Evolutionary conservation across 2,888 invertebrate genomes (phyloP).

Genomic region (Mechanitis mazaeus): DNA sequence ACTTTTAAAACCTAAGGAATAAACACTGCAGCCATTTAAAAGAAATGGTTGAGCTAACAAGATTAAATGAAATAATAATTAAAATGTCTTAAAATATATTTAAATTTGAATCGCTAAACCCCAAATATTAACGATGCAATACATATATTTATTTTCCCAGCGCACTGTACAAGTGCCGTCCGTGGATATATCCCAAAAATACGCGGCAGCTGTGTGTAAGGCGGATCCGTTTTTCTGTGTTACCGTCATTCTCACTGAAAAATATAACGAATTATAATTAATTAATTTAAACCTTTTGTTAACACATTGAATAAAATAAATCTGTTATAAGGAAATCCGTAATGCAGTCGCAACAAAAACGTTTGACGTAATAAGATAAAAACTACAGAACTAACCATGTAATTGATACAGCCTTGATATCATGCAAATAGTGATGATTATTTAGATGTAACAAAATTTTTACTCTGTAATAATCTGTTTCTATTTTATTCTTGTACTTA

Average conservation of each 20-base stretch:
- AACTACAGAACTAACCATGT: not conserved
- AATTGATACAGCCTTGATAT: not conserved
- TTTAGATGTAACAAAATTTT: not conserved
- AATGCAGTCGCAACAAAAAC: not conserved
- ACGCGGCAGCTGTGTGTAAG: slow-evolving; percentile 87
- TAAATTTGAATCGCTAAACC: slow-evolving; percentile 78
- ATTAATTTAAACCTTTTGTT: too few relatives aligned
- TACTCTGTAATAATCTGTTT: not conserved
- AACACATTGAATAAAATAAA: not conserved
- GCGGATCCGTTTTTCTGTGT: slow-evolving; percentile 91
- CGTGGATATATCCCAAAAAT: slow-evolving; percentile 89
- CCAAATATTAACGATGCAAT: slow-evolving; percentile 89
- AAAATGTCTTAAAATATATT: slow-evolving; percentile 13
- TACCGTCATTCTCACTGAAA: slow-evolving; percentile 85
- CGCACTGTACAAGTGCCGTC: slow-evolving; percentile 89
- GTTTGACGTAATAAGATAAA: too few relatives aligned
- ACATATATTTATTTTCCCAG: slow-evolving; percentile 92
- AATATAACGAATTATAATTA: not conserved
- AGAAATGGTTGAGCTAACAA: too few relatives aligned
- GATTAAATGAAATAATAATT: too few relatives aligned
- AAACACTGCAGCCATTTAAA: too few relatives aligned
- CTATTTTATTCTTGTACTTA: slow-evolving; percentile 45
- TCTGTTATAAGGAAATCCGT: slow-evolving; percentile 1
- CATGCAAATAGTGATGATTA: not conserved
- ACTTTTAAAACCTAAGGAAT: too few relatives aligned